Base-by-base conservation (phyloP, 1,140 invertebrate genomes). In the Drosophila bocqueti region DNA sequence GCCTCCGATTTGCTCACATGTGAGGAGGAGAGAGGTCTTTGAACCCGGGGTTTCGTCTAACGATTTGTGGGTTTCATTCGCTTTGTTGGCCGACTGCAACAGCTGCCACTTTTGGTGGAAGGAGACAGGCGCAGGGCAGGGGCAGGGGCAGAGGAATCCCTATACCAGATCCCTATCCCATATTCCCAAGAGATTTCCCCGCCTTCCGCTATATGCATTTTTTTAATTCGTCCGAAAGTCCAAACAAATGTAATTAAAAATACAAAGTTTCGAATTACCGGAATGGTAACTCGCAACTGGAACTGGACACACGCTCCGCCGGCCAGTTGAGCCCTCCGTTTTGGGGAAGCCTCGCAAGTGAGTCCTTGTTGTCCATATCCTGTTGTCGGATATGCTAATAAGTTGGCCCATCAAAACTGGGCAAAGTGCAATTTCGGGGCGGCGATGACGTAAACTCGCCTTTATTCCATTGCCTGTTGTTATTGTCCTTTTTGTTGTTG, bases 341-440 rank as follows among this genome's bases (percentile, higher is more conserved):
- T 69, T 52, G 50, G 62, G 62, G 84, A 89, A 89, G 83, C 84
- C 84, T 49, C 59, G 87, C 85, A 89, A 89, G 83, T 87, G 73
- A 54, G 42, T 34, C 59, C 46, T 40, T 43, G 36, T 45, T 58
- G 55, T 87, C 67, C 80, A 79, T 90, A 90, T 89, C 85, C 84
- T 81, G 84, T 89, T 84, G 84, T 85, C 83, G 84, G 85, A 90
- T 83, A 90, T 90, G 85, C 85, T 90, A 90, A 90, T 85, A 89
- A 90, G 85, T 89, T 83, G 72, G 79, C 59, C 66, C 69, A 76
- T 65, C 71, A 74, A 81, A 86, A 85, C 66, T 73, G 77, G 79
- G 73, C 79, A 72, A 74, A 89, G 77, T 76, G 73, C 85, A 89
- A 89, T 89, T 87, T 89, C 68, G 66, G 85, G 54, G 54, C 54